Percentiles rank a stretch among this genome's conserved stretches.
These are phyloP conservation scores for Sycophila sp. DNA, from an alignment of 1,140 invertebrate species.

Conservation along the genomic window DNA sequence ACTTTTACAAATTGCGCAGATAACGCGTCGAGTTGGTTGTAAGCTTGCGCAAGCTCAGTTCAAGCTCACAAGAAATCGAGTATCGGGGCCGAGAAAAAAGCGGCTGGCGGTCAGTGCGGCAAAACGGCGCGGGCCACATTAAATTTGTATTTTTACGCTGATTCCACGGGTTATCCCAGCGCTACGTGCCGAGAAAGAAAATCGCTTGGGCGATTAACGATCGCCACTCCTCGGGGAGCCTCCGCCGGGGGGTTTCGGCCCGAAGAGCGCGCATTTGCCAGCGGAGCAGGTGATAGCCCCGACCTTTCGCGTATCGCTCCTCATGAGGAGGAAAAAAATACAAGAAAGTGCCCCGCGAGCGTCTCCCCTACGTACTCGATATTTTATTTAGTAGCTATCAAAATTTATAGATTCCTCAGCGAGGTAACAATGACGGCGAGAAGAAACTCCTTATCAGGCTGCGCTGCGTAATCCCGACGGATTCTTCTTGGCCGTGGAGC, in stretches of 20 bases:
- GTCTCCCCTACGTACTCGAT: conserved; percentile 45
- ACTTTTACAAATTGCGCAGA: too few relatives aligned
- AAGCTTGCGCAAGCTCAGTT: too few relatives aligned
- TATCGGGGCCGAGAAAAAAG: not conserved
- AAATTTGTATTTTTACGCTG: conserved; percentile 70
- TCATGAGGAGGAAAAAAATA: too few relatives aligned
- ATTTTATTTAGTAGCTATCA: conserved; percentile 67
- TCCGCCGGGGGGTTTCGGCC: conserved; percentile 21
- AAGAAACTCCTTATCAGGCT: not conserved
- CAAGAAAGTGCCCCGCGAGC: conserved; percentile 18
- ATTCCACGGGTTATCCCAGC: conserved; percentile 66
- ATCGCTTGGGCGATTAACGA: conserved; percentile 66
- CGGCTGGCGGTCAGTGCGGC: conserved; percentile 38
- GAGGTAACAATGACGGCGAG: conserved; percentile 49
- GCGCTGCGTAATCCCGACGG: conserved; percentile 19
- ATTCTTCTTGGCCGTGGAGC: conserved; percentile 17
- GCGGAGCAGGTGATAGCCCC: conserved; percentile 44
- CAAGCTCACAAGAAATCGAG: not conserved
- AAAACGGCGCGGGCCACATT: conserved; percentile 52
- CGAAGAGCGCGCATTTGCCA: conserved; percentile 38
- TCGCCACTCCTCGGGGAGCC: conserved; percentile 58
- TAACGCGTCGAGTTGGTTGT: too few relatives aligned
- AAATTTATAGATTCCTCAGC: conserved; percentile 62
- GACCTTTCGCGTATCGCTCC: conserved; percentile 1
- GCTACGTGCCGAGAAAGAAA: conserved; percentile 66